Evolutionary conservation across 1,140 invertebrate species (phyloP), one percentile per base, ranked within the genome.

Genomic region (Saccostrea glomerata): DNA sequence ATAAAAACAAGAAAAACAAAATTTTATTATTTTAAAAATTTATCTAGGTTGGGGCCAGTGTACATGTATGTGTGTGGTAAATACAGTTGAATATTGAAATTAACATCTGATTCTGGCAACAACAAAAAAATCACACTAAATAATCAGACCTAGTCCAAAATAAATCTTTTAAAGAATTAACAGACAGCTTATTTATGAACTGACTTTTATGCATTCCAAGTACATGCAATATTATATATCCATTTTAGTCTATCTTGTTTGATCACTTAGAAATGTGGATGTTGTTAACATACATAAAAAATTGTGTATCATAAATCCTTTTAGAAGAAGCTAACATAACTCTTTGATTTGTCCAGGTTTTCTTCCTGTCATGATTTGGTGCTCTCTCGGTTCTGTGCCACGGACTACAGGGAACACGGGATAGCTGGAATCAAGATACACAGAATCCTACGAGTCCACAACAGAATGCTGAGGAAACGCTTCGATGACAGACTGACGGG

Each of bases 311-410:
- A 82, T 30, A 30, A 82, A 9, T 17, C 13, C 13, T 30, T 47
- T 0, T 82, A 1, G 73, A 9, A 25, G n/a, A 63, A 20, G 17
- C n/a, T n/a, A 63, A 63, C 15, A 63, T 6, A 63, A 63, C 17
- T n/a, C n/a, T 17, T 63, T 6, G n/a, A 13, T 84, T 40, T 84
- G 13, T 7, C 30, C 82, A 95, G 95, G 95, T 95, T 94, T 89
- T 93, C 91, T 11, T 94, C 93, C 7, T 95, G 95, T 84, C 93
- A 95, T 92, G 94, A 95, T 88, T 90, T 95, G 23, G 90, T 95
- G 11, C 89, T 95, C 82, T 95, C 95, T 12, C 92, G 95, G 60
- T 95, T 95, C 90, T 95, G 95, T 93, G 94, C 94, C 20, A 89
- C 90, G 11, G 94, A 95, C 86, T 95, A 93, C 87, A 91, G 89